Evolutionary conservation across 1,140 invertebrate genomes (phyloP), one percentile per base, ranked within the genome.

Genomic region (Drosophila baimaii): DNA sequence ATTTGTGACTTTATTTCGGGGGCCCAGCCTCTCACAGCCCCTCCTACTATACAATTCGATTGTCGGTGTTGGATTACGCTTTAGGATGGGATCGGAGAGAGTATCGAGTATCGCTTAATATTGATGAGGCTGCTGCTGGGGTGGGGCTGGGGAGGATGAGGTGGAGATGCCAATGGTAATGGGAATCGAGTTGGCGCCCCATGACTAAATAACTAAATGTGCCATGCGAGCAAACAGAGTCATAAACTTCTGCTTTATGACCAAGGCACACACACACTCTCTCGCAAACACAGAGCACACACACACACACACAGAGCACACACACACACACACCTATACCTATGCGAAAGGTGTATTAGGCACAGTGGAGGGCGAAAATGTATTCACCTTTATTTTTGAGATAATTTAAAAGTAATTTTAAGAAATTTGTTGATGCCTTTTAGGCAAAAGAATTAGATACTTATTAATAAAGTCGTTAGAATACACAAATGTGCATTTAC

Each of bases 241-340:
- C 83, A 88, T 88, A 88, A 88, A 88, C 83, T 88, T 88, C 57
- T 79, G 68, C 59, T 88, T 89, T 88, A 89, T 88, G 84, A 61
- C 84, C 64, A 64, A 37, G 43, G 25, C 43, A 69, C 37, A 57
- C 57, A 71, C 61, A 58, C 41, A n/a, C n/a, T n/a, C n/a, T n/a
- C n/a, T n/a, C n/a, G n/a, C n/a, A n/a, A n/a, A n/a, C n/a, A n/a
- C n/a, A n/a, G n/a, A n/a, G 47, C 54, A 64, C 68, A 47, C 62
- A 19, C 44, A 39, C 31, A 21, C 27, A 54, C 51, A 35, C 31
- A 75, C 70, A n/a, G n/a, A n/a, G 47, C 54, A 64, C 68, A 47
- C 62, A 19, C 44, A 39, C 31, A 21, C 27, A 54, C 51, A 35
- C 31, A 75, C 70, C 57, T 62, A 37, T 59, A n/a, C 23, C 31